A percentile compares a stretch with the other conserved stretches of the same genome.
These are phyloP conservation scores for Sebastes fasciatus DNA, from an alignment of 2,113 vertebrate species.

Conservation along the genomic window DNA sequence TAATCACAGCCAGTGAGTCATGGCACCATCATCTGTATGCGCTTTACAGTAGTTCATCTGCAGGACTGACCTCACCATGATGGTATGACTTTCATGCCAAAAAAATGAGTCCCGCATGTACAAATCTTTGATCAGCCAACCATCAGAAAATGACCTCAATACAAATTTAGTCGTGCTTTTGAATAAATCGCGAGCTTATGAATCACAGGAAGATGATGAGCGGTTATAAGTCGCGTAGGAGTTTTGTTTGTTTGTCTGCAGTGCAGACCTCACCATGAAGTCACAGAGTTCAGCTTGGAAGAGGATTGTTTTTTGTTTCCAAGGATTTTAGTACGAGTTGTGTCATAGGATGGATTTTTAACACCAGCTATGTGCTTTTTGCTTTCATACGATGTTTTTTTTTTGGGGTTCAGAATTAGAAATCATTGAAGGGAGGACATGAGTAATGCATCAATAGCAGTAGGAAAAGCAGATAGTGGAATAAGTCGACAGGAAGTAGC, in stretches of 20 bases:
- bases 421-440: background rate
- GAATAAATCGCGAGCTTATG: constrained; percentile 35
- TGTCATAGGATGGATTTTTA: constrained; percentile 9
- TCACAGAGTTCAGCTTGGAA: constrained; percentile 34
- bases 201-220: constrained; percentile 42
- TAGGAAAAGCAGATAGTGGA: constrained; percentile 21
- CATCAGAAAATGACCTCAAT: constrained; percentile 56
- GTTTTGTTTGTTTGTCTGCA: constrained; percentile 49
- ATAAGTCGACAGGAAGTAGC: constrained; percentile 7
- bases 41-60: constrained; percentile 22
- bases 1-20: constrained; percentile 41
- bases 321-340: background rate
- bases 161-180: constrained; percentile 11
- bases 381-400: background rate
- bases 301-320: constrained; percentile 1
- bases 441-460: constrained; percentile 11
- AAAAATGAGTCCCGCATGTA: constrained; percentile 8
- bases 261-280: constrained; percentile 41
- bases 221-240: constrained; percentile 25
- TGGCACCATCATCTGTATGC: constrained; percentile 7
- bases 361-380: background rate
- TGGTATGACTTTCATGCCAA: constrained; percentile 1
- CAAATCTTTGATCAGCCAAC: constrained; percentile 58
- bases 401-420: background rate
- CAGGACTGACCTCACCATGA: background rate